phyloP scores from a whole-genome alignment of 2,888 invertebrate genomes.

The Hartigia nigra region DNA sequence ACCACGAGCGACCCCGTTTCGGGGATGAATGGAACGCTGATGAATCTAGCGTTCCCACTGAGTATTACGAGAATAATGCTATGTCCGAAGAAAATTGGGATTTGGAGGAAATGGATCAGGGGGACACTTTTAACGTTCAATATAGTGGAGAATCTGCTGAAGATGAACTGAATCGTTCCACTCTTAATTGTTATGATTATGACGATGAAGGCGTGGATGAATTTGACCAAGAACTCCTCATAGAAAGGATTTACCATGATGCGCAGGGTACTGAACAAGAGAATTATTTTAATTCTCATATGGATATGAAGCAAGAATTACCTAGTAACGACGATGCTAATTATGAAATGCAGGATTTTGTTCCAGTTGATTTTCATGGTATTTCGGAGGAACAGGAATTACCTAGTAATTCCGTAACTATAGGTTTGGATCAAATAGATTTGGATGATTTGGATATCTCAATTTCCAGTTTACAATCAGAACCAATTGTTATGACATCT shows the following conservation, averaged over 20 bases:
- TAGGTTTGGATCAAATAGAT: conserved; percentile 20
- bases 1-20: conserved; percentile 5
- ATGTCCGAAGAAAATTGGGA: conserved; percentile 26
- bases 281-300: conserved; percentile 1
- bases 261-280: not conserved
- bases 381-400: not conserved
- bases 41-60: not conserved
- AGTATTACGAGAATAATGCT: conserved; percentile 14
- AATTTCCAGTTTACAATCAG: conserved; percentile 21
- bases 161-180: not conserved
- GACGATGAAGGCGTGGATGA: not conserved
- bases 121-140: conserved; percentile 10
- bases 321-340: not conserved
- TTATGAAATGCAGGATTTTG: not conserved
- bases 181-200: not conserved
- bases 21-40: conserved; percentile 31
- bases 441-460: conserved; percentile 23
- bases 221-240: not conserved
- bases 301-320: not conserved
- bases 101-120: conserved; percentile 32
- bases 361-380: not conserved
- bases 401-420: conserved; percentile 21
- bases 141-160: not conserved
- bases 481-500: conserved; percentile 18
- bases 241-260: not conserved